Percentiles rank a stretch among this genome's conserved stretches.
phyloP scores from a whole-genome alignment of 2,797 vertebrate genomes.

The Babyrousa celebensis region DNA sequence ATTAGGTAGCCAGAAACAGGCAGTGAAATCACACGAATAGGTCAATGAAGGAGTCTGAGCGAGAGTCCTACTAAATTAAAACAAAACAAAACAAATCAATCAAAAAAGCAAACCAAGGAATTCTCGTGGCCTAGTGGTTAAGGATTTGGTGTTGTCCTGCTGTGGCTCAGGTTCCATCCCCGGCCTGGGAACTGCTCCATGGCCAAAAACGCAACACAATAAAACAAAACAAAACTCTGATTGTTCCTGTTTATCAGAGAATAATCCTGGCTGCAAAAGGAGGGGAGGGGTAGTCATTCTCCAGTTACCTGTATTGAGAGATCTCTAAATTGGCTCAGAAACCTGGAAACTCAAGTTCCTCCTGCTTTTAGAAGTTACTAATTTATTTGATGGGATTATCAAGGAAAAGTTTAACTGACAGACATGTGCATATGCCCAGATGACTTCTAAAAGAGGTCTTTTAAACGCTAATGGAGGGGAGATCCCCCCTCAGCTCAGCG shows the following conservation, averaged over 20 bases:
- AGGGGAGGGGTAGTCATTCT: not conserved
- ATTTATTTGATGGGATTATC: slow-evolving; percentile 19
- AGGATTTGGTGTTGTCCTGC: too few relatives aligned
- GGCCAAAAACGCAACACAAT: too few relatives aligned
- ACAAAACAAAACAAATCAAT: not conserved
- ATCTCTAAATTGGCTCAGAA: slow-evolving; percentile 53
- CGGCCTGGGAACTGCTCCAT: too few relatives aligned
- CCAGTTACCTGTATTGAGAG: not conserved
- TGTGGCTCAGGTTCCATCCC: too few relatives aligned
- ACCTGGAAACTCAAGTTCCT: not conserved
- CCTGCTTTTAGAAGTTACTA: not conserved
- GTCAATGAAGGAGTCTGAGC: not conserved
- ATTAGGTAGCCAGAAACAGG: not conserved
- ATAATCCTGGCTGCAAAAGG: not conserved
- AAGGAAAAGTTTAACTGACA: slow-evolving; percentile 38
- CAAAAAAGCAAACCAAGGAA: too few relatives aligned
- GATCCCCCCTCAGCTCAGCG: too few relatives aligned
- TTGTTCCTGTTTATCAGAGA: not conserved
- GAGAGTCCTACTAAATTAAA: not conserved
- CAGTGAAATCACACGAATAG: not conserved
- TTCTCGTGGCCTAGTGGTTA: too few relatives aligned
- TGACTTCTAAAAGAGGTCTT: not conserved
- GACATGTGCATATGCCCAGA: not conserved
- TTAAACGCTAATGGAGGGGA: not conserved
- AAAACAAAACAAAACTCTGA: not conserved